Evolutionary conservation across 2,888 invertebrate genomes (phyloP).

Genomic region (Rapana venosa): DNA sequence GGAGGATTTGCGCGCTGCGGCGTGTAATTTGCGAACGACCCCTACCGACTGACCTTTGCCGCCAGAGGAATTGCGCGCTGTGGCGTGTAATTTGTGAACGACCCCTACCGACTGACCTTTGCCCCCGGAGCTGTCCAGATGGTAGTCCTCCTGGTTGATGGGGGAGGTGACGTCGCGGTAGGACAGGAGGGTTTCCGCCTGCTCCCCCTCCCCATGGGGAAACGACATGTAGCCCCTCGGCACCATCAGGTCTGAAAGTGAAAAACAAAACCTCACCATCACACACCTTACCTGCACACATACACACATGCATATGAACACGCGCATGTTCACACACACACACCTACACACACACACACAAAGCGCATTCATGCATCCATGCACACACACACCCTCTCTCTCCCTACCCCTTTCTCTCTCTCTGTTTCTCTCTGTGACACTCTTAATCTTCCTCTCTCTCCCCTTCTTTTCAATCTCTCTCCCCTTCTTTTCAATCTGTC

Average conservation of each 20-base stretch:
- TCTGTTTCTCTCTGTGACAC: no score
- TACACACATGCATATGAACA: no score
- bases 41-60: no score
- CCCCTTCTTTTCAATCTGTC: no score
- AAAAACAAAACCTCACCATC: not conserved
- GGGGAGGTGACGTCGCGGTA: conserved; percentile 75
- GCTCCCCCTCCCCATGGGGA: conserved; percentile 55
- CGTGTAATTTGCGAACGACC: no score
- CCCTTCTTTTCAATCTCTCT: no score
- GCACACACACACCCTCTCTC: not conserved
- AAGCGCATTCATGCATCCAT: not conserved
- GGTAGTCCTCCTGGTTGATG: conserved; percentile 74
- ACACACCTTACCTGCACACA: not conserved
- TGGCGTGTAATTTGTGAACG: no score
- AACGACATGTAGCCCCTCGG: conserved; percentile 73
- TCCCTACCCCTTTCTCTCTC: no score
- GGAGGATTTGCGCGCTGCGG: no score
- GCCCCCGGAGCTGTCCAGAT: conserved; percentile 71
- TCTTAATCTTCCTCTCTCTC: no score
- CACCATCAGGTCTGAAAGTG: conserved; percentile 57
- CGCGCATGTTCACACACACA: not conserved
- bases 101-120: conserved; percentile 44
- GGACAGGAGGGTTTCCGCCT: conserved; percentile 57
- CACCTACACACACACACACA: not conserved
- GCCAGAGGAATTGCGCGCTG: no score